phyloP scores from a whole-genome alignment of 2,888 invertebrate species.

The Erebia aethiops region DNA sequence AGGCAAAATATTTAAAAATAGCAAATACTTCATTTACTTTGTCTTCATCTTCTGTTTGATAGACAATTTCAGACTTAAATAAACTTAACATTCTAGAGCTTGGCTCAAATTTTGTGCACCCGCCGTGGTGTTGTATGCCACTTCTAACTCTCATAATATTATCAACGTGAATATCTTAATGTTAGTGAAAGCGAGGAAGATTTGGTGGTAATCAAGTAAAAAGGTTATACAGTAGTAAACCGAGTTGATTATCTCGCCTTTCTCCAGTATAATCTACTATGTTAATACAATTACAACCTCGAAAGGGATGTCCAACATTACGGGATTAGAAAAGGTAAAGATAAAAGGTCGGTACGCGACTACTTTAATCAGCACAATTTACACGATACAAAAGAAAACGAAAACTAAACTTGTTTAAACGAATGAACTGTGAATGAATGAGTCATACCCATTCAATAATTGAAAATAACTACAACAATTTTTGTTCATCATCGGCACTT shows the following conservation, averaged over 20 bases:
- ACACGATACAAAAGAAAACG: conserved; percentile 18
- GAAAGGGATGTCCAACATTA: conserved; percentile 40
- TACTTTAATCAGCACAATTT: conserved; percentile 33
- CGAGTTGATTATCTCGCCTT: conserved; percentile 41
- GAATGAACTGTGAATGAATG: background rate
- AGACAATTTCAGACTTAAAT: no score
- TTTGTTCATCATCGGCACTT: no score
- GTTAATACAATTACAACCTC: conserved; percentile 44
- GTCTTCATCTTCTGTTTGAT: no score
- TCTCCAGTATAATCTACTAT: conserved; percentile 42
- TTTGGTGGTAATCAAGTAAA: conserved; percentile 36
- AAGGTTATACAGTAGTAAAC: conserved; percentile 40
- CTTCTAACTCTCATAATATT: no score
- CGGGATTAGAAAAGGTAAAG: conserved; percentile 33
- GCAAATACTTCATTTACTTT: no score
- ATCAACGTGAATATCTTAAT: background rate
- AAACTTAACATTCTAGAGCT: no score
- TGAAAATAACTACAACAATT: no score
- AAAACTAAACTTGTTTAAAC: conserved; percentile 19
- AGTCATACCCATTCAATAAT: no score
- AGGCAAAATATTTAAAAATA: no score
- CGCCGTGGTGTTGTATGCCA: no score
- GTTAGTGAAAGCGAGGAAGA: conserved; percentile 1
- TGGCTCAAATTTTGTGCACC: no score
- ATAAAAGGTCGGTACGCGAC: conserved; percentile 30